A percentile compares a stretch with the other conserved stretches of the same genome.
phyloP scores from a whole-genome alignment of 2,888 invertebrate species.

The Orchesellides sinensis region DNA sequence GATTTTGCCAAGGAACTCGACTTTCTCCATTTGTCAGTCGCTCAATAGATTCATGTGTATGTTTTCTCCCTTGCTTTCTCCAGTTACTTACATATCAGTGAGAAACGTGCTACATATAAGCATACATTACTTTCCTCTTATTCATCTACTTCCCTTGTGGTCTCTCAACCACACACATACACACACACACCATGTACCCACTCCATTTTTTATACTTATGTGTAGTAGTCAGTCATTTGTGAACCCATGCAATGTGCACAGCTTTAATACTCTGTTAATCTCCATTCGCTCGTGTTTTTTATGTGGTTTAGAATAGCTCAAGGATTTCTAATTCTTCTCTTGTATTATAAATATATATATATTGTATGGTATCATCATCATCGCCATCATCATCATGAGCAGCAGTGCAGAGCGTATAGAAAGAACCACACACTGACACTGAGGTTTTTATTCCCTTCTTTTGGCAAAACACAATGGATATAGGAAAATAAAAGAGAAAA shows the following conservation, averaged over 20 bases:
- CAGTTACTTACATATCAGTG: not conserved
- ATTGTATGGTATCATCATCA: not conserved
- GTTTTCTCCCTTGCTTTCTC: not conserved
- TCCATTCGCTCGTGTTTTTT: no score
- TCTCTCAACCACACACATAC: not conserved
- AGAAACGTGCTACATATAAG: not conserved
- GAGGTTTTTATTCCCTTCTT: slow-evolving; percentile 26
- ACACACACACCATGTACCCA: no score
- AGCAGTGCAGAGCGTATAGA: not conserved
- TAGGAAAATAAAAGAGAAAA: slow-evolving; percentile 17
- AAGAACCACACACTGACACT: slow-evolving; percentile 10
- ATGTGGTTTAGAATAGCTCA: no score
- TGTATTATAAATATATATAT: no score
- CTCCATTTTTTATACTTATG: no score
- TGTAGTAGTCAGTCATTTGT: no score
- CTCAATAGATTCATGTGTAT: not conserved
- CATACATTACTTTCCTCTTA: not conserved
- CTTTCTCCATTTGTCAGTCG: slow-evolving; percentile 24
- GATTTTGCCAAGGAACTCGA: no score
- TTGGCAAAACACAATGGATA: no score
- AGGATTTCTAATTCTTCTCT: no score
- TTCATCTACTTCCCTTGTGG: not conserved
- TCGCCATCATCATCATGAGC: not conserved
- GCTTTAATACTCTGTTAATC: no score
- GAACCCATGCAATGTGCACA: no score